Percentiles rank a stretch among this genome's conserved stretches.
Evolutionary conservation across 2,113 vertebrate species (phyloP).

Genomic region (Terrapene triunguis): DNA sequence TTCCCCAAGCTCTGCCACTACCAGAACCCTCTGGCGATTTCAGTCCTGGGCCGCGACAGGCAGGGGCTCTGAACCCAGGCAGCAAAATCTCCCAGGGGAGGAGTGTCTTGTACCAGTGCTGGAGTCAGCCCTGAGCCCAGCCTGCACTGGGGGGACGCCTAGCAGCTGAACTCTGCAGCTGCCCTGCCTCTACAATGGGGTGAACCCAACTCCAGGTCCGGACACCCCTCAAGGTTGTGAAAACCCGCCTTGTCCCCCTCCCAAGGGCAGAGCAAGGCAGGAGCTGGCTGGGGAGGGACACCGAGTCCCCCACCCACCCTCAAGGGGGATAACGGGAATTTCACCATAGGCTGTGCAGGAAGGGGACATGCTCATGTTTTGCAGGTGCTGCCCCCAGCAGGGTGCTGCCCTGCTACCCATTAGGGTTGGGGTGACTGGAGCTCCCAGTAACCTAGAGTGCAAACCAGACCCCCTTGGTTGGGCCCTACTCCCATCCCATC

Average conservation of each 20-base stretch:
- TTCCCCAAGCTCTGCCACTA: neutral
- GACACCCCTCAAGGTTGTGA: neutral
- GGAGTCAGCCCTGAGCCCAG: too few species aligned
- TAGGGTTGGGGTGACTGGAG: accelerated
- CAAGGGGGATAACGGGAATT: neutral
- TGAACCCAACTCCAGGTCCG: neutral
- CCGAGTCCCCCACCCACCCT: neutral
- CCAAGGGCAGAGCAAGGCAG: neutral
- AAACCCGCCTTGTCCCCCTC: neutral
- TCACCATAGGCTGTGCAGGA: neutral
- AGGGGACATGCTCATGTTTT: neutral
- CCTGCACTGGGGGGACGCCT: neutral
- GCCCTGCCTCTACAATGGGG: neutral
- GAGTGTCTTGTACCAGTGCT: neutral
- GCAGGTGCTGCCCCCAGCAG: neutral
- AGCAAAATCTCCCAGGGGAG: neutral
- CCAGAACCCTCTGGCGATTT: neutral
- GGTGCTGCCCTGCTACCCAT: neutral
- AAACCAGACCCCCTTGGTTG: too few species aligned
- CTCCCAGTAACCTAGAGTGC: too few species aligned
- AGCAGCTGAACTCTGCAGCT: neutral
- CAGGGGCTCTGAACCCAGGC: too few species aligned
- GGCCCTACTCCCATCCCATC: too few species aligned
- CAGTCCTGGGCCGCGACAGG: neutral
- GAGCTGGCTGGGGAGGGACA: neutral